Base-by-base conservation (phyloP, 2,888 invertebrate genomes). In the Dioctria linearis region DNA sequence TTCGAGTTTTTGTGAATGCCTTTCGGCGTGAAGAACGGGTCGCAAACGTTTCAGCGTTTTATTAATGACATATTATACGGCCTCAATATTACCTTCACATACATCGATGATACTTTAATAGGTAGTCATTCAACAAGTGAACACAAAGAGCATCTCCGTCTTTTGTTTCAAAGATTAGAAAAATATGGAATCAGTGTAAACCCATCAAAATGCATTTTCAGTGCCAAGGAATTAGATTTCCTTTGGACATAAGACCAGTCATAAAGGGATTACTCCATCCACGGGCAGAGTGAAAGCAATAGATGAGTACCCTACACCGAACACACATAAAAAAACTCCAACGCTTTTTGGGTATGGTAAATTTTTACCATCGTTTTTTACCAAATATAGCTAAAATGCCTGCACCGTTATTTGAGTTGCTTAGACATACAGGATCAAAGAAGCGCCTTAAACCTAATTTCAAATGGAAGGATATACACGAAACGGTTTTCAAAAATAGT, bases 1-100 rank as follows among this genome's bases (percentile, higher is more conserved):
- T 87, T 84, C 73, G 86, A 87, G 80, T 86, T 84, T 71, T 13
- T 82, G 0, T 40, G 46, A 3, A 87, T 87, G 86, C 80, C 85
- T 3, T 87, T 86, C 71, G 86, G 87, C 0, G 83, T 88, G 0
- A 73, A 57, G 57, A 73, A 73, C 11, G 73, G 73, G 5, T 8
- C 65, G 39, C 85, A 86, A 57, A 86, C 86, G 0, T 88, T 87
- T 80, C 85, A 86, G 78, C 80, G 86, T 0, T 86, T 73, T 5
- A 57, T 73, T n/a, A 83, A 87, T 67, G 80, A 84, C 3, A 82
- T 85, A 0, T 42, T 84, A 9, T n/a, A 80, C 54, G 84, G 80
- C 4, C 57, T 84, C 4, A 84, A 83, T 13, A 82, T 86, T 79
- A 75, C 59, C n/a, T 84, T 82, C 63, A 54, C 75, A 4, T 86